Evolutionary conservation across 2,113 vertebrate genomes (phyloP).

Genomic region (Turdus rufiventris): DNA sequence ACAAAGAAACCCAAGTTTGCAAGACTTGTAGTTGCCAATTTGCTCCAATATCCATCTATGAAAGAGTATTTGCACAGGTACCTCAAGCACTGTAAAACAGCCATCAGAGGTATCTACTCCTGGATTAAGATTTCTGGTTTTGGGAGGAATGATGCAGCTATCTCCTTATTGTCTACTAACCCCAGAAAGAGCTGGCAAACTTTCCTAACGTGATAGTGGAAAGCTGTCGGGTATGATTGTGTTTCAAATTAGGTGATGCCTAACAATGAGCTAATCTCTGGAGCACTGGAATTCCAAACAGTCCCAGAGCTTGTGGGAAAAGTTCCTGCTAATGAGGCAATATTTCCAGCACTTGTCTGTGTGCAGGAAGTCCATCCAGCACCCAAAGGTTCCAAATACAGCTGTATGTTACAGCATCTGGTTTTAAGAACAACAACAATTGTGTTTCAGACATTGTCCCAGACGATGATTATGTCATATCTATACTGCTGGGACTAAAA

Average conservation of each 20-base stretch:
- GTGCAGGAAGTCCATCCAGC: neutral
- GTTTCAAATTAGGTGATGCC: slow-evolving; percentile 34
- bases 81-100: neutral
- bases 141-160: neutral
- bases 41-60: neutral
- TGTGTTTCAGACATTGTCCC: neutral
- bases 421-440: neutral
- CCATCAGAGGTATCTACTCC: neutral
- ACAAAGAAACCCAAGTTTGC: neutral
- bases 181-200: neutral
- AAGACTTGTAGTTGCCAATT: neutral
- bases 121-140: neutral
- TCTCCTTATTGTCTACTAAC: neutral
- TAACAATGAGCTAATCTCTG: neutral
- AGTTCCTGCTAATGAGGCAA: neutral
- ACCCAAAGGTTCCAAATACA: neutral
- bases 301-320: neutral
- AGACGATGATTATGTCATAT: neutral
- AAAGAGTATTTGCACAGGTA: neutral
- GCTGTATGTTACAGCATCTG: neutral
- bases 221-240: neutral
- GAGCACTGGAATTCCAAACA: slow-evolving; percentile 21
- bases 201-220: neutral
- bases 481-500: neutral
- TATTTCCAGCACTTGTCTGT: neutral